phyloP scores from a whole-genome alignment of 2,113 vertebrate genomes.

The Aegotheles bennettii region DNA sequence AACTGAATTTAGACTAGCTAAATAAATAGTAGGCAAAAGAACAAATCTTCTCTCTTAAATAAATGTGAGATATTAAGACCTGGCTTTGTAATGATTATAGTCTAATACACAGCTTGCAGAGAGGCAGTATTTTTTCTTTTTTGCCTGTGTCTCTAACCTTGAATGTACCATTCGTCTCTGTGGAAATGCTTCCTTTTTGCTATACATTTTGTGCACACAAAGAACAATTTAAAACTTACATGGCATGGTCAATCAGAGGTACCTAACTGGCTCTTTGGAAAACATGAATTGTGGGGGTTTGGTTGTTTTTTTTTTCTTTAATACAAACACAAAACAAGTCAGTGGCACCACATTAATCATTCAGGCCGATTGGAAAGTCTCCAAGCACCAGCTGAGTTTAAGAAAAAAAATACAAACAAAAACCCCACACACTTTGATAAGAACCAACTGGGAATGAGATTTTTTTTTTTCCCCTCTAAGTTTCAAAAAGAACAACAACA shows the following conservation, averaged over 20 bases:
- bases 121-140: not conserved
- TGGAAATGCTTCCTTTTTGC: conserved; percentile 41
- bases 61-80: conserved; percentile 23
- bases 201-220: conserved; percentile 14
- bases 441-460: conserved; percentile 26
- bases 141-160: not conserved
- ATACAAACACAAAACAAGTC: conserved; percentile 55
- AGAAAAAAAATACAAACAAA: not conserved
- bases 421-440: not conserved
- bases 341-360: conserved; percentile 67
- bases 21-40: conserved; percentile 28
- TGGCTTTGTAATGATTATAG: conserved; percentile 30
- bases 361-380: not conserved
- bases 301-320: not conserved
- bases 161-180: conserved; percentile 20
- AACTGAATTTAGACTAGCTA: conserved; percentile 26
- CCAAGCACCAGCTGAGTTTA: not conserved
- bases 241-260: conserved; percentile 18
- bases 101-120: not conserved
- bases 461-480: not conserved
- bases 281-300: conserved; percentile 38
- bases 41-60: conserved; percentile 25
- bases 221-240: conserved; percentile 39
- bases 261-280: conserved; percentile 27
- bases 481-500: conserved; percentile 45